Evolutionary conservation across 2,113 vertebrate genomes (phyloP).

Genomic region (Mobula hypostoma): DNA sequence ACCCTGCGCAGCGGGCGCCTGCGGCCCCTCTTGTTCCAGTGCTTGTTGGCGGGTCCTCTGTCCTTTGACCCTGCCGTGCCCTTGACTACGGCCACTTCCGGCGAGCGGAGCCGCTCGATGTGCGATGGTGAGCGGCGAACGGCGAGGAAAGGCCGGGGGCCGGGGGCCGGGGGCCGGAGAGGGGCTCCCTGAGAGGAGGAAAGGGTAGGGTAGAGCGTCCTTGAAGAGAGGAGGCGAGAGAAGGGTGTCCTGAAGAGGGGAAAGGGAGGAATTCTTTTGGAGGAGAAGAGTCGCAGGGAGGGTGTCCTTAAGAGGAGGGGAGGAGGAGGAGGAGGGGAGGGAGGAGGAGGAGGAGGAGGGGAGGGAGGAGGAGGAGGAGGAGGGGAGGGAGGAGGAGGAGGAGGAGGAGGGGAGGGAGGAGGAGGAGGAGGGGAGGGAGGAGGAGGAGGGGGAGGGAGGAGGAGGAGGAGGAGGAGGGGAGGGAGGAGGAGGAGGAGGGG

Average conservation of each 20-base stretch:
- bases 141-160: too few relatives aligned
- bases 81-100: not conserved
- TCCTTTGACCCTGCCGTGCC: conserved; percentile 4
- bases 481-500: not conserved
- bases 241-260: too few relatives aligned
- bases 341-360: too few relatives aligned
- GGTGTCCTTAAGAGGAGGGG: too few relatives aligned
- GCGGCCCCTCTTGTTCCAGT: conserved; percentile 19
- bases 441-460: not conserved
- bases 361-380: not conserved
- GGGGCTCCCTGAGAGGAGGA: too few relatives aligned
- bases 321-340: not conserved
- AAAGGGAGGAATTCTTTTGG: too few relatives aligned
- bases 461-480: conserved; percentile 38
- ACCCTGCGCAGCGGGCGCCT: conserved; percentile 44
- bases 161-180: too few relatives aligned
- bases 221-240: not conserved
- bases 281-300: too few relatives aligned
- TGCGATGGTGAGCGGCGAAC: not conserved
- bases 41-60: not conserved
- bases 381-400: conserved; percentile 17
- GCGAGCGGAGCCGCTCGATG: conserved; percentile 33
- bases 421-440: conserved; percentile 40
- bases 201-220: too few relatives aligned
- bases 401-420: not conserved